Base-by-base conservation (phyloP, 2,888 invertebrate genomes). In the Synergus gifuensis region DNA sequence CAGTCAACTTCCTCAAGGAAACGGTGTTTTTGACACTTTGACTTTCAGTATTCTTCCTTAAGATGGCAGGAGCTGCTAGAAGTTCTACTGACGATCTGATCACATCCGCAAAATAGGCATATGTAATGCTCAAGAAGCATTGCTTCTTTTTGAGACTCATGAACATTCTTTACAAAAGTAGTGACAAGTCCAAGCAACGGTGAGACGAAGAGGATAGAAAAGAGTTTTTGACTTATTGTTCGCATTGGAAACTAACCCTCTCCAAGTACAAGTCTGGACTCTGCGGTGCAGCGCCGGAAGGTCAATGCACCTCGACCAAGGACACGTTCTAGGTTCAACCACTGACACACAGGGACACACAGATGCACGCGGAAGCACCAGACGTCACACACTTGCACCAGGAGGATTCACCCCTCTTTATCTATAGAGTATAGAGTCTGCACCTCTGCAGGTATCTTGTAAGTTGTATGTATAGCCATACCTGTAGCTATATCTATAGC, bases 251-350 rank as follows among this genome's bases (percentile, higher is more conserved):
- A 16, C 49, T 42, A 69, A 44, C 69, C 69, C 69, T 69, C 44
- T 69, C 69, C 16, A 76, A 76, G 64, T 22, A 14, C 14, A 42
- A 42, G 76, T 42, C 76, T 63, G 8, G 58, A 18, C 18, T 83
- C 84, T 85, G 86, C 87, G 85, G 85, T 86, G 83, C 84, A 82
- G 85, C 86, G 86, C 85, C 83, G 85, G 88, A 89, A 89, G 91
- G 91, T 91, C 91, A 91, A 91, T 90, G 91, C 89, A 90, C 90
- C 89, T 88, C 87, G 87, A 87, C 89, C 91, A 91, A 91, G 91
- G 91, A 91, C 91, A 91, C 89, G 90, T 90, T 91, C 90, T 91
- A 91, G 91, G 86, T 87, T 83, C 89, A 85, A 86, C 85, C 85
- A 87, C 85, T 83, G 76, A 76, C 81, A 58, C 81, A 58, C 7